Base-by-base conservation (phyloP, 2,113 vertebrate genomes). In the Lophius piscatorius region DNA sequence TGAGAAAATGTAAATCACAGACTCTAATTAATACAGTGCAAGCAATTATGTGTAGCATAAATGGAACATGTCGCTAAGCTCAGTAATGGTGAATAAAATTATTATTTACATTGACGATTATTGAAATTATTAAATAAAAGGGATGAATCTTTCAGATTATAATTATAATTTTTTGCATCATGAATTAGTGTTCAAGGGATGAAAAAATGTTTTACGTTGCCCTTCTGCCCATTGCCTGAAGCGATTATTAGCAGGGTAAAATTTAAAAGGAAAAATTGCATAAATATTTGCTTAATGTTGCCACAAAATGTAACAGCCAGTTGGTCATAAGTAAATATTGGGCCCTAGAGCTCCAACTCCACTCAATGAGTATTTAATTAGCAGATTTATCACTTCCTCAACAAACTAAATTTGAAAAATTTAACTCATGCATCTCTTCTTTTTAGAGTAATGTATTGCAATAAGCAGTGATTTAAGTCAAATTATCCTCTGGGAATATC, bases 401-500 rank as follows among this genome's bases (percentile, higher is more conserved):
- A 52, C 31, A 20, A 63, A 68, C 46, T 40, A 48, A 75, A 73
- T 61, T 65, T 35, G 3, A 69, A 40, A 63, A 67, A 77, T 57
- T 65, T 4, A 69, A 80, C 62, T 65, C 59, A 78, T 69, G 70
- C 67, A 71, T 63, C 64, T 80, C 72, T 65, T 63, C 61, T 54
- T 77, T 44, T 21, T 39, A 42, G 70, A 80, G 78, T 74, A 81
- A 88, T 82, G 64, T 60, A 41, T 62, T 57, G 70, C 63, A 85
- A 88, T 85, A 87, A 87, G 79, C 56, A 68, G 63, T 82, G 69
- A 79, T 82, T 83, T 82, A 49, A 52, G 23, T 28, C 23, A 13
- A 41, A 48, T 34, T 67, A 70, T 73, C 76, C 68, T 70, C 56
- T 33, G 76, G 63, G 80, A 75, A 47, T 34, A 18, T 31, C 38